Evolutionary conservation across 2,797 vertebrate species (phyloP), one percentile per base, ranked within the genome.

Genomic region (Parambassis ranga): DNA sequence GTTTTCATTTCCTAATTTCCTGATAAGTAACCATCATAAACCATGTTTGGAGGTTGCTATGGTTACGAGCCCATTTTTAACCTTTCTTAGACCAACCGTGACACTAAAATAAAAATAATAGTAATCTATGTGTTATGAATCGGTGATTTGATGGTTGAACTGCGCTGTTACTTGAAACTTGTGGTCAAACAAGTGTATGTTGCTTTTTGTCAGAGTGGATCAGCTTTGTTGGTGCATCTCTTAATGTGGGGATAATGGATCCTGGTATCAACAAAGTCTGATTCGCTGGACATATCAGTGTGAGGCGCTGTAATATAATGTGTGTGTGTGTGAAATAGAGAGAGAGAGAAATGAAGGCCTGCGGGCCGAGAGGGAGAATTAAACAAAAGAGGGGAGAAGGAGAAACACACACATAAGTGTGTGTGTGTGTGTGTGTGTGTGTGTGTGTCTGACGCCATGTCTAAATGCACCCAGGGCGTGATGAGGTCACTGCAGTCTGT

Each of bases 401-500:
- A 3, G 49, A 8, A 13, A n/a, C 11, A 23, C 15, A 35, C 26
- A 28, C 38, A 24, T 48, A 31, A 36, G 26, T 18, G 39, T 48
- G 1, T 24, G 3, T 13, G 13, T 37, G 4, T 38, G 9, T 30
- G 1, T 15, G 48, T 38, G 26, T 52, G 15, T 41, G 24, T 52
- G 58, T 31, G 53, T 37, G 27, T 74, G 48, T 48, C 38, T 65
- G 59, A 71, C n/a, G 28, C 49, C 46, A 8, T 13, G 18, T 57
- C 46, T 67, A 67, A 82, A 76, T 60, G 71, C 30, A 56, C 31
- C 43, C 61, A 23, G 36, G 39, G 31, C n/a, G 15, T 43, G 65
- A 72, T 79, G 77, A 74, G 39, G 53, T 77, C 79, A 74, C 65
- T 53, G 6, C 44, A 64, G 68, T 77, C 75, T 57, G 71, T 51